phyloP scores from a whole-genome alignment of 2,113 vertebrate genomes.

The Laticauda colubrina region DNA sequence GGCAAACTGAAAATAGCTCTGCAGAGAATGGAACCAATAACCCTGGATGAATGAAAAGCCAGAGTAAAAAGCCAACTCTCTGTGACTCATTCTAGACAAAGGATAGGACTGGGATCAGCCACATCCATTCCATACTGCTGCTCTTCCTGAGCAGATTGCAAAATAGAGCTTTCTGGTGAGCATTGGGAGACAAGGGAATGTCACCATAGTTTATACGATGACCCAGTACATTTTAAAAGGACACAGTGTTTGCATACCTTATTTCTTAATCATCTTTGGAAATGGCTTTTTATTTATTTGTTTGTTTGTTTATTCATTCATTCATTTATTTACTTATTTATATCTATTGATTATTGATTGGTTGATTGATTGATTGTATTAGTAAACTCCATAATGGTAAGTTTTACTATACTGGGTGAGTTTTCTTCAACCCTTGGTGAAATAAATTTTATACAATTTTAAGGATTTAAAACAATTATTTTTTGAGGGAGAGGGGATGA shows the following conservation, averaged over 20 bases:
- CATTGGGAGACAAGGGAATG: neutral
- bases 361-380: neutral
- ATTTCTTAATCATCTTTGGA: neutral
- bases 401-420: neutral
- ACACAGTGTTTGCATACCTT: neutral
- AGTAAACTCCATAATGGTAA: neutral
- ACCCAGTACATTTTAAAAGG: neutral
- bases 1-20: neutral
- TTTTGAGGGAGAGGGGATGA: neutral
- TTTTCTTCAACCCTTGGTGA: neutral
- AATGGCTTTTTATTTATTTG: neutral
- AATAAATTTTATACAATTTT: neutral
- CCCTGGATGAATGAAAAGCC: neutral
- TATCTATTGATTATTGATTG: too few relatives aligned
- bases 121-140: too few relatives aligned
- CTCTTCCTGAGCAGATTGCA: too few relatives aligned
- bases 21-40: neutral
- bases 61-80: neutral
- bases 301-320: too few relatives aligned
- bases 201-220: neutral
- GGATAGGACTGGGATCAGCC: too few relatives aligned
- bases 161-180: neutral
- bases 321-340: neutral
- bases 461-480: neutral
- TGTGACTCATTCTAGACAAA: too few relatives aligned